Conservation (phyloP, 2,888 invertebrate species). For the Pharmacophagus antenor region DNA sequence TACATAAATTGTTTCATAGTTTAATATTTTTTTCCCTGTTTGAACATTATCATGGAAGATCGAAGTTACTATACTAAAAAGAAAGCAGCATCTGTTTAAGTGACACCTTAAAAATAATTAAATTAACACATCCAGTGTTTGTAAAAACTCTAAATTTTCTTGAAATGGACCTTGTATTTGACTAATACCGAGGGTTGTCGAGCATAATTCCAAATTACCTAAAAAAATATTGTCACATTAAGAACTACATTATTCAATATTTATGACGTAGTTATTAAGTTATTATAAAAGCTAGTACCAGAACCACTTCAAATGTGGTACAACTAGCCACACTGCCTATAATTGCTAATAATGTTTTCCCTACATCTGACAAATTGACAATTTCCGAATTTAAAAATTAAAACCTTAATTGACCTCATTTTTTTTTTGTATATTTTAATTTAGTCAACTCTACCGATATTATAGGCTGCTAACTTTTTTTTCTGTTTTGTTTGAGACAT, state of each 20-base stretch:
- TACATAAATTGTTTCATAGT: background rate
- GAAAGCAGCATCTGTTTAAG: no score
- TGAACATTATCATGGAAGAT: no score
- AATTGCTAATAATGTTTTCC: background rate
- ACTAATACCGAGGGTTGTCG: no score
- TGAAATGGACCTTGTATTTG: no score
- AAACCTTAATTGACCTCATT: constrained; percentile 15
- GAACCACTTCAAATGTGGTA: constrained; percentile 3
- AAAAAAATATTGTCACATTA: background rate
- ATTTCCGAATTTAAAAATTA: background rate
- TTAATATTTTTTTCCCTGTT: no score
- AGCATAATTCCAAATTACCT: no score
- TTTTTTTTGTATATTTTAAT: background rate
- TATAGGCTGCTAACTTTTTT: constrained; percentile 22
- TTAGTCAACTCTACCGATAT: constrained; percentile 4
- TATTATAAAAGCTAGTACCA: background rate
- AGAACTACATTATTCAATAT: background rate
- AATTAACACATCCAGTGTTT: no score
- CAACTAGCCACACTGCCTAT: constrained; percentile 12
- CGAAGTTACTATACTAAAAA: no score
- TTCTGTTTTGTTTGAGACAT: constrained; percentile 19
- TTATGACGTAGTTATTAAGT: background rate
- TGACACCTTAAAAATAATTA: no score
- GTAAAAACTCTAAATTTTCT: no score
- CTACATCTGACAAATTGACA: background rate